phyloP scores from a whole-genome alignment of 2,797 vertebrate genomes.

The Schizothorax lantsangensis region DNA sequence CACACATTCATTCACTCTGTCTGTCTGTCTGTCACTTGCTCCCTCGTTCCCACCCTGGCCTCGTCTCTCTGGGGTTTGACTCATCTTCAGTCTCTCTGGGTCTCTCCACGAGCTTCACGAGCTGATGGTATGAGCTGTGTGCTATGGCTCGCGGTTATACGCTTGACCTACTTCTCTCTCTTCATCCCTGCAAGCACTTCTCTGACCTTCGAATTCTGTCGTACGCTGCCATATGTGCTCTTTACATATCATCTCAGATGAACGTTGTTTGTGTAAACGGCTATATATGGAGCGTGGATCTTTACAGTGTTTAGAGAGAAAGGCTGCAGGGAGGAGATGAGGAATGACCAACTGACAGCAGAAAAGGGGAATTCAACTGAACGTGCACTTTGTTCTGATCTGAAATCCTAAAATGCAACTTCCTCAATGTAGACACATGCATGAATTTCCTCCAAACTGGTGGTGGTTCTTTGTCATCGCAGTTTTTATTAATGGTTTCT shows the following conservation, averaged over 20 bases:
- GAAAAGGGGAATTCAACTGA: slow-evolving; percentile 11
- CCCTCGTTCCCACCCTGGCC: background rate
- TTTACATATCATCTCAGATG: background rate
- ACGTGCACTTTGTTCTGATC: slow-evolving; percentile 2
- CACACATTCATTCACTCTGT: background rate
- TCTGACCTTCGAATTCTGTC: slow-evolving; percentile 23
- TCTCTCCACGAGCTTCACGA: slow-evolving; percentile 25
- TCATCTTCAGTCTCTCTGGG: slow-evolving; percentile 10
- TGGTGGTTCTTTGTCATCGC: background rate
- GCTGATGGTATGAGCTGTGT: slow-evolving; percentile 61
- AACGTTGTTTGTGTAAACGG: background rate
- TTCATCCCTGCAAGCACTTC: slow-evolving; percentile 31
- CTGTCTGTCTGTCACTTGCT: background rate
- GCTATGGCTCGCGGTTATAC: slow-evolving; percentile 64
- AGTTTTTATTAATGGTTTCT: background rate
- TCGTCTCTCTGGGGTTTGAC: background rate
- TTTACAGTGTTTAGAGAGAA: background rate
- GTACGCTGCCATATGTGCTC: background rate
- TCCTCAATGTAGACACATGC: slow-evolving; percentile 1
- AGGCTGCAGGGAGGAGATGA: background rate
- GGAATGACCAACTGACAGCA: slow-evolving; percentile 2
- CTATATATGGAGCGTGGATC: background rate
- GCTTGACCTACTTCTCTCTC: slow-evolving; percentile 47
- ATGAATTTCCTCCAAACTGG: background rate
- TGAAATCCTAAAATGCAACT: background rate